Percentiles rank a stretch among this genome's conserved stretches.
phyloP scores from a whole-genome alignment of 1,140 invertebrate genomes.

The Matsumurasca onukii region DNA sequence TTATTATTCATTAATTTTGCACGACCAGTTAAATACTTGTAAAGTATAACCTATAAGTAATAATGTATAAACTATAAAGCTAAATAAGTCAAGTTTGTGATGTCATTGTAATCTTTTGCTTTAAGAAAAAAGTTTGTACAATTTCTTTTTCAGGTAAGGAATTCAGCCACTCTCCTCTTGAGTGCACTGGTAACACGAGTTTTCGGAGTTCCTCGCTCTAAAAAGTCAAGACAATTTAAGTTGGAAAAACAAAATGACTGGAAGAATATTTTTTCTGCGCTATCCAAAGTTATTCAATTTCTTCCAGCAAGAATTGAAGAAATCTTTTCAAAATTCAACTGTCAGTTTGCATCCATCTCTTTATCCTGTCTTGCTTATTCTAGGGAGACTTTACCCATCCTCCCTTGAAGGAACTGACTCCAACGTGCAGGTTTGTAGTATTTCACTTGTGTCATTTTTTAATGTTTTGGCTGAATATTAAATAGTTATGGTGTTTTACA shows the following conservation, averaged over 20 bases:
- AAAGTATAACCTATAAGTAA: no score
- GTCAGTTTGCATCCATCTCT: constrained; percentile 49
- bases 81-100: no score
- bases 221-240: constrained; percentile 60
- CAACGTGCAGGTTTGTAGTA: constrained; percentile 40
- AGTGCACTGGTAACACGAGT: constrained; percentile 82
- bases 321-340: constrained; percentile 44
- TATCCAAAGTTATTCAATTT: constrained; percentile 80
- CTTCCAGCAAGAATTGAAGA: constrained; percentile 65
- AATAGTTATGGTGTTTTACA: neutral
- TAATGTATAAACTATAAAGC: no score
- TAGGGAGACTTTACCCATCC: constrained; percentile 77
- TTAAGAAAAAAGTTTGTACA: no score
- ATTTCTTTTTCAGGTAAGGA: constrained; percentile 64
- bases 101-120: no score
- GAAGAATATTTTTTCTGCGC: constrained; percentile 78
- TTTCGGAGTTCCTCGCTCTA: constrained; percentile 83
- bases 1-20: constrained; percentile 26
- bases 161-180: constrained; percentile 84
- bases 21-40: no score
- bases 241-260: constrained; percentile 75
- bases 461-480: neutral
- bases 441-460: no score
- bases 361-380: constrained; percentile 77
- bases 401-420: constrained; percentile 57